A percentile compares a stretch with the other conserved stretches of the same genome.
Evolutionary conservation across 2,113 vertebrate genomes (phyloP).

Genomic region (Okapia johnstoni): DNA sequence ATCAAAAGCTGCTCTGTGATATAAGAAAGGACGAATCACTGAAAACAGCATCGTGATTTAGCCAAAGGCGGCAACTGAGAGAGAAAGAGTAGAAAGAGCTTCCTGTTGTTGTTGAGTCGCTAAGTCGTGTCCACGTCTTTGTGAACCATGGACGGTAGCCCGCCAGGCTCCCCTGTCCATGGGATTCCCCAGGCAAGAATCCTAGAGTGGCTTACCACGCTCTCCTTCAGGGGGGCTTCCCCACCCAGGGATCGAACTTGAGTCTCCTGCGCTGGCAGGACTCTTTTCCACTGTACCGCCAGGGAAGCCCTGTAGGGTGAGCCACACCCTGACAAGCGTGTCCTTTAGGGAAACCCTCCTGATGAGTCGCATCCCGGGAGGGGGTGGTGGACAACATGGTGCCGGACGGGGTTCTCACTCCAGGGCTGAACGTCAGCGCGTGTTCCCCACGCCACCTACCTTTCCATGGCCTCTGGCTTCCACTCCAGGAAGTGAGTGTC

Average conservation of each 20-base stretch:
- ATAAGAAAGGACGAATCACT: background rate
- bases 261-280: background rate
- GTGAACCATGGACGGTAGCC: rapidly evolving
- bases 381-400: rapidly evolving
- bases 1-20: background rate
- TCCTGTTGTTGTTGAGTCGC: background rate
- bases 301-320: background rate
- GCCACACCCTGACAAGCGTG: background rate
- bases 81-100: background rate
- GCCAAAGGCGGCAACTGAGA: background rate
- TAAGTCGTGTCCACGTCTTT: background rate
- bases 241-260: background rate
- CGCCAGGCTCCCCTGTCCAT: background rate
- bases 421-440: background rate
- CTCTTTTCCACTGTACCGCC: background rate
- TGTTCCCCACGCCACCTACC: background rate
- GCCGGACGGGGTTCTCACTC: background rate
- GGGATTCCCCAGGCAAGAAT: background rate
- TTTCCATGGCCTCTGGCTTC: background rate
- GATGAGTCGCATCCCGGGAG: rapidly evolving
- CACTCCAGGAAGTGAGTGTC: rapidly evolving
- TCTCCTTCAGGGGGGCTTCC: background rate
- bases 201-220: background rate
- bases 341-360: background rate
- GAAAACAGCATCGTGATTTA: background rate